phyloP scores from a whole-genome alignment of 2,888 invertebrate species.

The Agrypnus murinus region DNA sequence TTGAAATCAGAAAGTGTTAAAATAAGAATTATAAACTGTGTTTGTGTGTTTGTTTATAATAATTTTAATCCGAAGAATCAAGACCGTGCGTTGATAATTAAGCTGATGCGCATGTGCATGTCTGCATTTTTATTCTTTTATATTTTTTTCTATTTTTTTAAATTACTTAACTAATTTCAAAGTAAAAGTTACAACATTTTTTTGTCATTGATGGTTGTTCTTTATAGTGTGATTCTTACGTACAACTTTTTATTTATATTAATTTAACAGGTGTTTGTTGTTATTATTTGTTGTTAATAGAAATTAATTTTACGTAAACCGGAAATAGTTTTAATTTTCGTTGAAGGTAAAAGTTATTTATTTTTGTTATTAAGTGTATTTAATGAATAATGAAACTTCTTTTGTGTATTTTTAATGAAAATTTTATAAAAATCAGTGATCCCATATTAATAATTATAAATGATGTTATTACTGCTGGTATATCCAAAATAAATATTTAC shows the following conservation, averaged over 20 bases:
- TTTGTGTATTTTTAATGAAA: no score
- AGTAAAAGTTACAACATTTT: constrained; percentile 5
- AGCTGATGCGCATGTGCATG: constrained; percentile 14
- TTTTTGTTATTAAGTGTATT: no score
- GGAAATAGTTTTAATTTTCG: neutral
- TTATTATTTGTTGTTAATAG: neutral
- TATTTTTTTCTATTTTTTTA: neutral
- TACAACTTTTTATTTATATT: constrained; percentile 2
- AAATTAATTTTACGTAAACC: neutral
- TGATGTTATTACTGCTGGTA: no score
- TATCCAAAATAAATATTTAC: no score
- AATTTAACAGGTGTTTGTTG: neutral
- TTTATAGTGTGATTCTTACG: neutral
- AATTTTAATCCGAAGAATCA: constrained; percentile 1
- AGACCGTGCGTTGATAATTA: constrained; percentile 24
- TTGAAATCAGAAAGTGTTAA: constrained; percentile 34
- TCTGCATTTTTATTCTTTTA: neutral
- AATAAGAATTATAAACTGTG: constrained; percentile 22
- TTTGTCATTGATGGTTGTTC: neutral
- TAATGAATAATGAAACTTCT: no score
- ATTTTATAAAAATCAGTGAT: no score
- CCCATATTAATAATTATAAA: no score
- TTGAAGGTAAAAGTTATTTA: constrained; percentile 10
- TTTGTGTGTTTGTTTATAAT: neutral
- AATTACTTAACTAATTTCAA: neutral